phyloP scores from a whole-genome alignment of 2,797 vertebrate genomes.

The Lophius americanus region DNA sequence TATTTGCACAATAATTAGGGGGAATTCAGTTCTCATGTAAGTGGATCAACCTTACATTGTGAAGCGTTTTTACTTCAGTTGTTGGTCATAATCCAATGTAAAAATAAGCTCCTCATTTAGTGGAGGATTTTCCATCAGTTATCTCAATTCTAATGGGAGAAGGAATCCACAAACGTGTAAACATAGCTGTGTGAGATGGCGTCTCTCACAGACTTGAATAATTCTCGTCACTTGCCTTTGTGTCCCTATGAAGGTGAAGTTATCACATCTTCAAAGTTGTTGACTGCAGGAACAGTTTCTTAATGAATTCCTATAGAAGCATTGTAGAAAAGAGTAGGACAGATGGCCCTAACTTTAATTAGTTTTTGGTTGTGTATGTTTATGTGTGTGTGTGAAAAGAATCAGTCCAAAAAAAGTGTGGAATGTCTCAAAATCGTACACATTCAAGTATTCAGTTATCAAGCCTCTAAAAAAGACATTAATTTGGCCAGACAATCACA shows the following conservation, averaged over 20 bases:
- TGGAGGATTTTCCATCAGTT: slow-evolving; percentile 6
- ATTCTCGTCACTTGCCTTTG: slow-evolving; percentile 27
- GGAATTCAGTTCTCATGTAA: slow-evolving; percentile 3
- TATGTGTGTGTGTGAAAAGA: not conserved
- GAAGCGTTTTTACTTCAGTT: slow-evolving; percentile 5
- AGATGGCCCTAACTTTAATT: slow-evolving; percentile 61
- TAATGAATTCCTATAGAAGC: slow-evolving; percentile 61
- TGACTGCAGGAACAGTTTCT: slow-evolving; percentile 27
- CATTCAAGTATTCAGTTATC: slow-evolving; percentile 9
- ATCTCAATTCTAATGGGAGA: slow-evolving; percentile 34
- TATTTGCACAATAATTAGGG: not conserved
- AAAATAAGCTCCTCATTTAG: slow-evolving; percentile 16
- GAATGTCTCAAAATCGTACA: slow-evolving; percentile 7
- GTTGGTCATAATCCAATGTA: slow-evolving; percentile 1
- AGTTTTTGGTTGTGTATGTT: slow-evolving; percentile 21
- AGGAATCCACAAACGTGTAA: slow-evolving; percentile 36
- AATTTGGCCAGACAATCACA: no score
- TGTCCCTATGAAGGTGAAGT: slow-evolving; percentile 32
- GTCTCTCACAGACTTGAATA: slow-evolving; percentile 63
- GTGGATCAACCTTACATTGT: slow-evolving; percentile 7
- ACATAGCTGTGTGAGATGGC: slow-evolving; percentile 32
- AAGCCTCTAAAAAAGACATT: no score
- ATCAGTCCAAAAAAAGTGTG: slow-evolving; percentile 2
- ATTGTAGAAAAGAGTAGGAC: slow-evolving; percentile 44
- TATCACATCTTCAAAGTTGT: slow-evolving; percentile 32